Base-by-base conservation (phyloP, 35 echinoderm and acorn worm genomes). In the Heliocidaris erythrogramma region DNA sequence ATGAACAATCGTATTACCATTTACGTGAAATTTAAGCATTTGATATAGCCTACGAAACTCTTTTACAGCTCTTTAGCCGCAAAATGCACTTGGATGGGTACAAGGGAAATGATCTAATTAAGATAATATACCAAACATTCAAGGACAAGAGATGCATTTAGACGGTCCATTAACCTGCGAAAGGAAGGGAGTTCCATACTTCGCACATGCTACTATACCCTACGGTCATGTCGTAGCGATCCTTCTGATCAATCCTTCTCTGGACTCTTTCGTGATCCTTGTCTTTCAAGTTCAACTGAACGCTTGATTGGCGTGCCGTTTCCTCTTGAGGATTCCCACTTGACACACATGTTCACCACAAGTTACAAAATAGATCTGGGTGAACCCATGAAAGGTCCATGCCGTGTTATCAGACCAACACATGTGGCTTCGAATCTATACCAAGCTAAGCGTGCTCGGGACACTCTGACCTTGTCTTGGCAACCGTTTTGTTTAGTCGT, bases 231-330 rank as follows among this genome's bases (percentile, higher is more conserved):
- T 18, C 27, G 65, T 27, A 78, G 18, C 65, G 27, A 27, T 78
- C 21, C 21, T 78, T 24, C 7, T 7, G 14, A 78, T 18, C 27
- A 24, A n/a, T 24, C 27, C 65, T 78, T 78, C 4, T 78, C 21
- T 78, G 21, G 27, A 78, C 65, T 78, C 18, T 78, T 78, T 78
- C 18, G 65, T n/a, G 27, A 78, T 78, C 65, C 65, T 78, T 78
- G 65, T 78, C 65, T 78, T 24, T 78, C 65, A 78, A 78, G 65
- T 78, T 78, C 65, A 78, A 78, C 27, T 78, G 65, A 78, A 78
- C 65, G 65, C 65, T 78, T 78, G 18, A 78, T 78, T n/a, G 27
- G 65, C 65, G 27, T 21, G 18, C 7, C 0, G 65, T 18, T 78
- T 78, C 65, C 65, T 78, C 65, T 78, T 78, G 18, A 78, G 65